phyloP scores from a whole-genome alignment of 37 sponge, comb jelly and placozoan genomes.

The Chondrosia reniformis region DNA sequence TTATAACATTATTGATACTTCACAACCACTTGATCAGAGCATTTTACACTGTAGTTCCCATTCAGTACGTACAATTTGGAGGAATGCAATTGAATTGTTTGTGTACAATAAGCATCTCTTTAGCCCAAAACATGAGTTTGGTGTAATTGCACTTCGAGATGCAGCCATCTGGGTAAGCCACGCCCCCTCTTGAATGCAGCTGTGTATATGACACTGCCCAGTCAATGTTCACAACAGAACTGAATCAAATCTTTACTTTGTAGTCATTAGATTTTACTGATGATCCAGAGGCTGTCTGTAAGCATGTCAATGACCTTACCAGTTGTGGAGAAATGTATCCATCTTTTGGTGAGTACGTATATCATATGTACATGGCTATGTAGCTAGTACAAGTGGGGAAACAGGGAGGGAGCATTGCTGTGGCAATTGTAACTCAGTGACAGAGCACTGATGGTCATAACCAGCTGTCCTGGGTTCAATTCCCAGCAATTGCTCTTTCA shows the following conservation, averaged over 20 bases:
- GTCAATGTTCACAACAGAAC: not conserved
- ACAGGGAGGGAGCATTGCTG: no score
- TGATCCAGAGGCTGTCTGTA: conserved; percentile 10
- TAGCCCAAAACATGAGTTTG: conserved; percentile 71
- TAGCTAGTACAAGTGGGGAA: no score
- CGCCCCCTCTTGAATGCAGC: not conserved
- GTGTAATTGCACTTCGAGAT: conserved; percentile 50
- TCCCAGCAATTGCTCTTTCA: no score
- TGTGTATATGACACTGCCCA: not conserved
- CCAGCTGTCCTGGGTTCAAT: no score
- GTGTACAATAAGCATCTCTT: conserved; percentile 59
- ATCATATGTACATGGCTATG: no score
- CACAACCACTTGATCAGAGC: no score
- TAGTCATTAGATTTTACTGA: not conserved
- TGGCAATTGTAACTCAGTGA: no score
- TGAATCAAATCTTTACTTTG: not conserved
- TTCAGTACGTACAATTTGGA: conserved; percentile 47
- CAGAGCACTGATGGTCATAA: no score
- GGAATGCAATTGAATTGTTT: conserved; percentile 69
- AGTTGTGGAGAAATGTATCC: not conserved
- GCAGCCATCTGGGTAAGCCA: conserved; percentile 51
- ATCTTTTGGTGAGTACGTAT: conserved; percentile 8
- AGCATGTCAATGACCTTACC: not conserved
- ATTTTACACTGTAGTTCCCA: conserved; percentile 39
- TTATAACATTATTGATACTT: no score